Conservation (phyloP, 2,888 invertebrate genomes). For the Alloscopus bannaensis region DNA sequence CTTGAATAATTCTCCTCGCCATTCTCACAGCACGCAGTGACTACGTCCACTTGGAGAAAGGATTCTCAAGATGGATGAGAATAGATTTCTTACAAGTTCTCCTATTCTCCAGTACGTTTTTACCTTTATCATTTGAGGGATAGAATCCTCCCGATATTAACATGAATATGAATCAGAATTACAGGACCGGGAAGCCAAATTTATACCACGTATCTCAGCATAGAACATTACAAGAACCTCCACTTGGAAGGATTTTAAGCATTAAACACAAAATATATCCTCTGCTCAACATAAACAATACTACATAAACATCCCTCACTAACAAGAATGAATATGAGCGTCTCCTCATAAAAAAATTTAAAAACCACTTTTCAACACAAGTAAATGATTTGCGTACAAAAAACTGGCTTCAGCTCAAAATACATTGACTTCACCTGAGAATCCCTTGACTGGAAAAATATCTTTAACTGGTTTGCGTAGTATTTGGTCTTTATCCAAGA, state of each 20-base stretch:
- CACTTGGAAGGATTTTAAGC: too few species aligned
- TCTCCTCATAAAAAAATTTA: slow-evolving; percentile 50
- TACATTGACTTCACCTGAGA: slow-evolving; percentile 20
- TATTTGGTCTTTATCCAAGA: slow-evolving; percentile 49
- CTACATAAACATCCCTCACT: slow-evolving; percentile 38
- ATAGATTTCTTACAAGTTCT: too few species aligned
- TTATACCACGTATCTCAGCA: slow-evolving; percentile 11
- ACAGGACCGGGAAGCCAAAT: neutral
- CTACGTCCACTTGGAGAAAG: too few species aligned
- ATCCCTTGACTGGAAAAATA: slow-evolving; percentile 7
- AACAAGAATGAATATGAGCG: slow-evolving; percentile 44
- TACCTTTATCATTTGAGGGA: too few species aligned
- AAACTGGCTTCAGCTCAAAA: slow-evolving; percentile 48
- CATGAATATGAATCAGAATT: neutral
- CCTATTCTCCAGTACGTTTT: too few species aligned
- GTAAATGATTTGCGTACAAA: slow-evolving; percentile 52
- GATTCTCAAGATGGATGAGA: too few species aligned
- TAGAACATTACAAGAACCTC: slow-evolving; percentile 33
- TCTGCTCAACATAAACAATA: slow-evolving; percentile 36
- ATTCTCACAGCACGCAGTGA: slow-evolving; percentile 59
- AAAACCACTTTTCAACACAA: slow-evolving; percentile 59
- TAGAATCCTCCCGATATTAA: too few species aligned
- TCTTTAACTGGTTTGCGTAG: slow-evolving; percentile 53
- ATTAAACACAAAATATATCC: slow-evolving; percentile 22
- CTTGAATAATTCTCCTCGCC: slow-evolving; percentile 59